Evolutionary conservation across 2,888 invertebrate species (phyloP).

Genomic region (Electrophaes corylata): DNA sequence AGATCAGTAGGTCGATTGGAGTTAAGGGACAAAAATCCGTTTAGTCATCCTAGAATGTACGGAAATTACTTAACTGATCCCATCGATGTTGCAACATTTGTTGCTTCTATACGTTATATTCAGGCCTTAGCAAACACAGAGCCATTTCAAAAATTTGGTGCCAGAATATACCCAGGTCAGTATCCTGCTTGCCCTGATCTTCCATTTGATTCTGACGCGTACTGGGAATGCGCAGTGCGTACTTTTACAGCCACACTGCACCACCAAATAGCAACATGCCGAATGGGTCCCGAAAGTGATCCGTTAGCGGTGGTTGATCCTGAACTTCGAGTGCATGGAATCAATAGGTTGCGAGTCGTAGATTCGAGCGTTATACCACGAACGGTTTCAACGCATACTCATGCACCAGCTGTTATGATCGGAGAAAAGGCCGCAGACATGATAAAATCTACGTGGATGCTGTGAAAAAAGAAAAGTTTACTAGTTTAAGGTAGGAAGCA

Average conservation of each 20-base stretch:
- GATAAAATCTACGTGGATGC: conserved; percentile 76
- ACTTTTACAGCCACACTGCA: conserved; percentile 86
- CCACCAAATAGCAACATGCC: conserved; percentile 86
- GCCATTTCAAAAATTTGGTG: conserved; percentile 80
- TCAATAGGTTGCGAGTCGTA: conserved; percentile 75
- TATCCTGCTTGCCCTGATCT: conserved; percentile 85
- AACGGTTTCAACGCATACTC: conserved; percentile 81
- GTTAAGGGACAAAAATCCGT: conserved; percentile 86
- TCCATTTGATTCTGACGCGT: conserved; percentile 82
- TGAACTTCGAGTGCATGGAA: conserved; percentile 77
- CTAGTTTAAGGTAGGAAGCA: not conserved
- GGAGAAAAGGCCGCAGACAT: conserved; percentile 84
- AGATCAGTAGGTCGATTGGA: conserved; percentile 87
- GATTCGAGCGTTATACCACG: conserved; percentile 83
- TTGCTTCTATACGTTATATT: conserved; percentile 84
- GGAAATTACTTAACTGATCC: conserved; percentile 88
- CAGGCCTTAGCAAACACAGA: conserved; percentile 73
- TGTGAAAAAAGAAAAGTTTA: too few species aligned
- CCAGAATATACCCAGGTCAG: conserved; percentile 77
- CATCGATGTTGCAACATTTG: conserved; percentile 85
- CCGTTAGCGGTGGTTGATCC: conserved; percentile 87
- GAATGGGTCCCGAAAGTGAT: conserved; percentile 86
- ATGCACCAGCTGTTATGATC: conserved; percentile 83
- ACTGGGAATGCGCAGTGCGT: conserved; percentile 87
- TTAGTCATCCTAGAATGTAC: conserved; percentile 86